Base-by-base conservation (phyloP, 2,113 vertebrate genomes). In the Mesoclemmys tuberculata region DNA sequence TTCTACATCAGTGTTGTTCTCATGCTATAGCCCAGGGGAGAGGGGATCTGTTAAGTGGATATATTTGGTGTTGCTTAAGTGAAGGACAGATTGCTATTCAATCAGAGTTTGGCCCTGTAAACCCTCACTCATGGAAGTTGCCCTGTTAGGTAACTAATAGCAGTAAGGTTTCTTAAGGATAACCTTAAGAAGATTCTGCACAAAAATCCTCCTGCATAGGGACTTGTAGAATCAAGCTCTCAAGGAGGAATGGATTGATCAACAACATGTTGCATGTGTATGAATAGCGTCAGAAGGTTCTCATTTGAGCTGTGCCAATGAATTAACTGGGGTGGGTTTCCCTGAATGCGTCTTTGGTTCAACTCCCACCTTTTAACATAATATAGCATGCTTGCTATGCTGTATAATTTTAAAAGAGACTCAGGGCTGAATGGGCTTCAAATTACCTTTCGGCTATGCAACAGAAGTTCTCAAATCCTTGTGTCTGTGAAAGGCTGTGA, bases 401-500 rank as follows among this genome's bases (percentile, higher is more conserved):
- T 77, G 31, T 8, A n/a, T 49, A 77, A 29, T 75, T 84, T 79
- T 95, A 12, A 77, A 88, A 74, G 41, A 90, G 51, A 77, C 79
- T 51, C 29, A 84, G 3, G 89, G 68, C 58, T 90, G 16, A 83
- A 21, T 3, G 2, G 22, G 54, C 3, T 41, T 95, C 88, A 80
- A 21, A 79, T 75, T 75, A 10, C 46, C 90, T 89, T 74, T 29
- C 58, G 79, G 9, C 64, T 94, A 58, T 48, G 11, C 82, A 31
- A 24, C 78, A 68, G 85, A 90, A 88, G 52, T 64, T 26, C 13
- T 18, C 21, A 55, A 12, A 10, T 8, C 12, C 92, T 31, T 64
- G 51, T 83, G 7, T 54, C 74, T 81, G 0, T 71, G 82, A 90
- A 94, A 54, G 74, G 10, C 49, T 46, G 7, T n/a, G n/a, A n/a